phyloP scores from a whole-genome alignment of 2,888 invertebrate species.

The Cataglyphis albicans region DNA sequence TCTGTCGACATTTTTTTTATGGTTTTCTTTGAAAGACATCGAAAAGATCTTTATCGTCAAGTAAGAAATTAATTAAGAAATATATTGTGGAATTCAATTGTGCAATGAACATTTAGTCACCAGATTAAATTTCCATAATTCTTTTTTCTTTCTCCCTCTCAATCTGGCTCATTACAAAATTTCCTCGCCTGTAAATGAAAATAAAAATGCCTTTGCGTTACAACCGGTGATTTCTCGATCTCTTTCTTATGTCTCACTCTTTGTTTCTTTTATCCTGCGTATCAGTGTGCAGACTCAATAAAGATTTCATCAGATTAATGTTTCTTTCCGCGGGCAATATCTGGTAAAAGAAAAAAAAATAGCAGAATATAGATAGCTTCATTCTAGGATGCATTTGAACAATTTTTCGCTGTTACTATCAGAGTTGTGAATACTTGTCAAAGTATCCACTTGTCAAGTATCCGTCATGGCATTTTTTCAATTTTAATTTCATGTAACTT shows the following conservation, averaged over 20 bases:
- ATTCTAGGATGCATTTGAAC: constrained; percentile 47
- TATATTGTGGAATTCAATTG: constrained; percentile 33
- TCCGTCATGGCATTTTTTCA: constrained; percentile 4
- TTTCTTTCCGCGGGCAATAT: constrained; percentile 40
- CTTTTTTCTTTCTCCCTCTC: constrained; percentile 4
- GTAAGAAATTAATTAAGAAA: constrained; percentile 56
- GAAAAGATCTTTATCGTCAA: constrained; percentile 22
- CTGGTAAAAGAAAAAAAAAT: constrained; percentile 40
- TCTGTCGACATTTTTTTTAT: constrained; percentile 29
- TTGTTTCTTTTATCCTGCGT: constrained; percentile 1
- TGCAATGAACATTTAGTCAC: constrained; percentile 61
- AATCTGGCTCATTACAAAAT: constrained; percentile 58
- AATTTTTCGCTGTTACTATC: constrained; percentile 42
- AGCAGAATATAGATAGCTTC: constrained; percentile 58
- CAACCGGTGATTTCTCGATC: constrained; percentile 7
- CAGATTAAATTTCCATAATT: constrained; percentile 59
- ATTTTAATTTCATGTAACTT: constrained; percentile 20
- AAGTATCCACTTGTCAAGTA: not conserved
- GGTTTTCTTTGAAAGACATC: constrained; percentile 22
- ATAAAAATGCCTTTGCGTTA: constrained; percentile 58
- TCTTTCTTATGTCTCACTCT: not conserved
- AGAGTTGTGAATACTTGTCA: constrained; percentile 39
- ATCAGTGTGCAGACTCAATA: constrained; percentile 46
- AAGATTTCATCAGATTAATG: constrained; percentile 57
- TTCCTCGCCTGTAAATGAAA: constrained; percentile 54